Base-by-base conservation (phyloP, 2,888 invertebrate genomes). In the Daptonema setosum region DNA sequence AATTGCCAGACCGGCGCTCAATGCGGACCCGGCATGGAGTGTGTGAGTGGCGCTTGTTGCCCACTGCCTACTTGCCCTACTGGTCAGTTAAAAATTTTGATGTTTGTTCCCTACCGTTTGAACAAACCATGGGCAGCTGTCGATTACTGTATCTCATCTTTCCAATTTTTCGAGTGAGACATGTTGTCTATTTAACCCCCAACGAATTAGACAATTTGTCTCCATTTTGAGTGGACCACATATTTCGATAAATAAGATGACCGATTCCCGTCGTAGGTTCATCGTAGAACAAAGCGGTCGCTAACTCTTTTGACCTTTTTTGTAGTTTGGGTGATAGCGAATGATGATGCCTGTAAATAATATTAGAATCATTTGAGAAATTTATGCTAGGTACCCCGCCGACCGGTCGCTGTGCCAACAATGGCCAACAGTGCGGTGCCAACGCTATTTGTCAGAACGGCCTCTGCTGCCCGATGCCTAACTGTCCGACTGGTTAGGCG, bases 381-480 rank as follows among this genome's bases (percentile, higher is more conserved):
- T n/a, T n/a, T n/a, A n/a, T n/a, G n/a, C n/a, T n/a, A 57, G 59
- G 43, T 22, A 20, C 25, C 50, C 56, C 53, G 57, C 57, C 47
- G 55, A 11, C 5, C 5, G 5, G 22, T n/a, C 17, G 47, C 5
- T 47, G 47, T 47, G 11, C n/a, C 5, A 14, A 47, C n/a, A 8
- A 47, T 20, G 47, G 47, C 24, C 47, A 47, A 22, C 5, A 20
- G 5, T 47, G 52, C 28, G 26, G 20, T 5, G 8, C 52, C 8
- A 22, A 22, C 17, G 17, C 17, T 3, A 17, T 11, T 5, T 54
- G 54, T 24, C 45, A 43, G 54, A 26, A 45, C n/a, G 54, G 54
- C 2, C 24, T 43, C n/a, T 67, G 67, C 56, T 67, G 67, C 54
- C 61, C 65, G 8, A 61, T 65, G 58, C 67, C 67, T 26, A 61